Conservation (phyloP, 2,797 vertebrate genomes). For the Pangasius krempfi region DNA sequence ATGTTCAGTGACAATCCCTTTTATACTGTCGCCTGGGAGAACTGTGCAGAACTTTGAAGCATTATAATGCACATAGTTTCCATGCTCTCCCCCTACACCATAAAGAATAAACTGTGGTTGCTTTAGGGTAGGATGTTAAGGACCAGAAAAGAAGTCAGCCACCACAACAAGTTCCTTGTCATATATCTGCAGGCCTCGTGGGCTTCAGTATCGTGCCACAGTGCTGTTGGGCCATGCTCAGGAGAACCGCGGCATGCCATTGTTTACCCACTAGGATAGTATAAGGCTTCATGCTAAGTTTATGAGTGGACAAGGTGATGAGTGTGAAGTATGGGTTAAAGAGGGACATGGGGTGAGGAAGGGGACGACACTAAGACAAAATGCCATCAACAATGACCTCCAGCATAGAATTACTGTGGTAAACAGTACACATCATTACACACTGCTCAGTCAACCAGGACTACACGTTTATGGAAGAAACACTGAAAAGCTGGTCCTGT, state of each 20-base stretch:
- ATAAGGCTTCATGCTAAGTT: constrained; percentile 32
- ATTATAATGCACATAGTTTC: constrained; percentile 32
- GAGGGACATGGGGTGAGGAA: constrained; percentile 33
- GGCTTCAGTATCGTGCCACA: constrained; percentile 56
- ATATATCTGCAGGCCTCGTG: constrained; percentile 25
- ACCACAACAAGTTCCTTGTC: constrained; percentile 40
- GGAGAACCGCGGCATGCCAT: constrained; percentile 56
- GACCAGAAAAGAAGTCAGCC: constrained; percentile 40
- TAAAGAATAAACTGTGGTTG: constrained; percentile 34
- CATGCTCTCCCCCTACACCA: constrained; percentile 6
- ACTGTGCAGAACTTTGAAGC: constrained; percentile 1
- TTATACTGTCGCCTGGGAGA: constrained; percentile 20
- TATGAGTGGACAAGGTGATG: constrained; percentile 45
- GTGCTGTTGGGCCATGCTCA: constrained; percentile 67
- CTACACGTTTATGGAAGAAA: constrained; percentile 12
- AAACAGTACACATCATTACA: constrained; percentile 43
- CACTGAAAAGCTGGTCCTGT: neutral
- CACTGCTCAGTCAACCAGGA: constrained; percentile 21
- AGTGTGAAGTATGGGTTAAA: constrained; percentile 47
- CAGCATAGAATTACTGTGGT: constrained; percentile 38
- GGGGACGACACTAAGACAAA: constrained; percentile 13
- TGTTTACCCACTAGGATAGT: constrained; percentile 48
- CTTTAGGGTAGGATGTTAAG: constrained; percentile 18
- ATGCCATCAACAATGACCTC: constrained; percentile 39
- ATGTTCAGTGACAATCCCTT: neutral